A percentile compares a stretch with the other conserved stretches of the same genome.
These are phyloP conservation scores for Ivindomyrus marchei DNA, from an alignment of 2,113 vertebrate species.

Conservation along the genomic window DNA sequence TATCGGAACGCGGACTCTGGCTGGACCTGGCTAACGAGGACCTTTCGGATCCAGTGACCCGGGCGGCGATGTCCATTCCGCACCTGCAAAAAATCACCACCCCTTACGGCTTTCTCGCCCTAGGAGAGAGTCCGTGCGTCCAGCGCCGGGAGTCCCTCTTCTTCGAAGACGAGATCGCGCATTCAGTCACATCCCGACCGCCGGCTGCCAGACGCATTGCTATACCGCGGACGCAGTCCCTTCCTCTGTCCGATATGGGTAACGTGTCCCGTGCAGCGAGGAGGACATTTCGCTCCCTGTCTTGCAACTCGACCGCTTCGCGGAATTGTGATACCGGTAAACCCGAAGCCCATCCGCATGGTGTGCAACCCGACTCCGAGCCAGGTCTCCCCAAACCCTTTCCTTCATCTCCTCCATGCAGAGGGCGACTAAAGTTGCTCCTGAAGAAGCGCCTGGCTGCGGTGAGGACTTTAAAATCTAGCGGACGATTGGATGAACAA, in stretches of 20 bases:
- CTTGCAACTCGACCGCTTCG: neutral
- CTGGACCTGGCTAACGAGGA: neutral
- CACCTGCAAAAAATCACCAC: constrained; percentile 51
- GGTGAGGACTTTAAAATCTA: constrained; percentile 30
- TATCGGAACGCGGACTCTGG: constrained; percentile 4
- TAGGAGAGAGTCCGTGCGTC: constrained; percentile 46
- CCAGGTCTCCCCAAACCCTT: neutral
- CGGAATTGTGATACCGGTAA: neutral
- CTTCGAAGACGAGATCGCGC: constrained; percentile 30
- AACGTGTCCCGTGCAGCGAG: constrained; percentile 7
- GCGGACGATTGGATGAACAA: neutral
- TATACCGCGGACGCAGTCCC: neutral
- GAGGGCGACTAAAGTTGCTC: constrained; percentile 17
- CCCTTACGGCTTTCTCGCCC: constrained; percentile 47
- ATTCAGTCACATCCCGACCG: too few relatives aligned
- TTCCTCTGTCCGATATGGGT: neutral
- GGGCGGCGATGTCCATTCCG: constrained; percentile 47
- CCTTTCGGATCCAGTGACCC: constrained; percentile 30
- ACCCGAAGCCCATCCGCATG: neutral
- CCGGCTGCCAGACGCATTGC: too few relatives aligned
- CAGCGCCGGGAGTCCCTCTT: constrained; percentile 52
- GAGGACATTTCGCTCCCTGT: neutral
- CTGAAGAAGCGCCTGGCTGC: constrained; percentile 28
- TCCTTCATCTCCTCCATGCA: constrained; percentile 10
- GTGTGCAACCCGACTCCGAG: neutral